A percentile compares a stretch with the other conserved stretches of the same genome.
Evolutionary conservation across 2,113 vertebrate species (phyloP).

Genomic region (Eurypyga helias): DNA sequence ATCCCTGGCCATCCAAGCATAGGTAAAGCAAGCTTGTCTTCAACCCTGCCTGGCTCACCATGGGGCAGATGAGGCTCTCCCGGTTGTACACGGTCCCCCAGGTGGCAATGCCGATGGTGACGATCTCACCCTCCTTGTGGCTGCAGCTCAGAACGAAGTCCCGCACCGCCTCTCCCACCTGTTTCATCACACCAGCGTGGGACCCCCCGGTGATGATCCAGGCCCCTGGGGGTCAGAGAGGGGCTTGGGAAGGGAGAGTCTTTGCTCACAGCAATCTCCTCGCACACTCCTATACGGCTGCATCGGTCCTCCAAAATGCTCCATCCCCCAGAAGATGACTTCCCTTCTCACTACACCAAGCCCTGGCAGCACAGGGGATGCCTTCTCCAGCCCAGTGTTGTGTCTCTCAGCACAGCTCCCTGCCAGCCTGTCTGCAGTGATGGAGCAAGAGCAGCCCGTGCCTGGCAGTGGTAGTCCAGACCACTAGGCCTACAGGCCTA

Average conservation of each 20-base stretch:
- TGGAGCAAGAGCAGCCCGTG: background rate
- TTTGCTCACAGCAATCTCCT: background rate
- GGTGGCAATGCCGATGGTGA: conserved; percentile 92
- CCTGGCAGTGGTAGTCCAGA: background rate
- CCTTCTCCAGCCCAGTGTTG: background rate
- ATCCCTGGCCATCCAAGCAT: fast-evolving
- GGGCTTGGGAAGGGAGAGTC: background rate
- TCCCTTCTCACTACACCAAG: background rate
- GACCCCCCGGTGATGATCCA: conserved; percentile 97
- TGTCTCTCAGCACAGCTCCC: background rate
- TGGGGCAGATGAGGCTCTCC: conserved; percentile 72
- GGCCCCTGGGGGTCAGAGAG: conserved; percentile 80
- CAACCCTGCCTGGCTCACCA: conserved; percentile 42
- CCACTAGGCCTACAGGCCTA: background rate
- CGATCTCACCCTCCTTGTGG: conserved; percentile 77
- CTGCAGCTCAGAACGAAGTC: conserved; percentile 84
- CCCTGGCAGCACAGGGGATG: background rate
- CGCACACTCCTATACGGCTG: background rate
- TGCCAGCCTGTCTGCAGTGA: background rate
- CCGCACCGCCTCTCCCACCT: conserved; percentile 91
- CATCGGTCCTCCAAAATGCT: background rate
- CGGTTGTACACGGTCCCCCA: conserved; percentile 93
- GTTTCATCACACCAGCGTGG: conserved; percentile 94
- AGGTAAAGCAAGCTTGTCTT: background rate
- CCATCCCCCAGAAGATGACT: background rate